Conservation (phyloP, 2,888 invertebrate genomes). For the Rambutsinella grinnellia region DNA sequence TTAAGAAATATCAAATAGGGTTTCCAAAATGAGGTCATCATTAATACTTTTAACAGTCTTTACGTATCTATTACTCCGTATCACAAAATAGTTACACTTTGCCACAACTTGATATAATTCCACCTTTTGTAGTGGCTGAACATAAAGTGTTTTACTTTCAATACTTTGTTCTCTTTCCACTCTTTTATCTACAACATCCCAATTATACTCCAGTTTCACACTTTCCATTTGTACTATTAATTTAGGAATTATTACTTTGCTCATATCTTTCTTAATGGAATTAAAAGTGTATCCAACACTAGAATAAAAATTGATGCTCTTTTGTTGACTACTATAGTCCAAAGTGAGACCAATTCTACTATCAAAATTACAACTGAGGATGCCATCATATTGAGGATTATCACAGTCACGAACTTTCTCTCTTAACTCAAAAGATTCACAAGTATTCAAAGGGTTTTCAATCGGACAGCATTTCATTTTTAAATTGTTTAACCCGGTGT, state of each 20-base stretch:
- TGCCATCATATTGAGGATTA: constrained; percentile 37
- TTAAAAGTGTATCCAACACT: constrained; percentile 51
- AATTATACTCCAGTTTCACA: too few species aligned
- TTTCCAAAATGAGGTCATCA: too few species aligned
- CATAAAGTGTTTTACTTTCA: too few species aligned
- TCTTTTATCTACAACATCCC: too few species aligned
- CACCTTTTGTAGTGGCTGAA: too few species aligned
- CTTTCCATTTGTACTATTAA: constrained; percentile 17
- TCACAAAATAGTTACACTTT: too few species aligned
- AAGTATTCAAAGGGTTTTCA: constrained; percentile 34
- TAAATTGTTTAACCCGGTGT: constrained; percentile 53
- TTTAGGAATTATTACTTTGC: not conserved
- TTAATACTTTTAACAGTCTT: too few species aligned
- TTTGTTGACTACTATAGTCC: constrained; percentile 7
- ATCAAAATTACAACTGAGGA: constrained; percentile 43
- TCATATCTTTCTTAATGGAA: constrained; percentile 3
- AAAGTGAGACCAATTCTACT: constrained; percentile 20
- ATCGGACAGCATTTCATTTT: constrained; percentile 51
- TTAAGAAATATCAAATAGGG: too few species aligned
- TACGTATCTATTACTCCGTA: too few species aligned
- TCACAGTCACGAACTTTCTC: constrained; percentile 32
- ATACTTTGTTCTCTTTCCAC: too few species aligned
- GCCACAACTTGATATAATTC: too few species aligned
- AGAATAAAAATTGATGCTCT: constrained; percentile 49
- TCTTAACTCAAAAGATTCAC: constrained; percentile 29